phyloP scores from a whole-genome alignment of 2,797 vertebrate species.

The Salmo trutta region DNA sequence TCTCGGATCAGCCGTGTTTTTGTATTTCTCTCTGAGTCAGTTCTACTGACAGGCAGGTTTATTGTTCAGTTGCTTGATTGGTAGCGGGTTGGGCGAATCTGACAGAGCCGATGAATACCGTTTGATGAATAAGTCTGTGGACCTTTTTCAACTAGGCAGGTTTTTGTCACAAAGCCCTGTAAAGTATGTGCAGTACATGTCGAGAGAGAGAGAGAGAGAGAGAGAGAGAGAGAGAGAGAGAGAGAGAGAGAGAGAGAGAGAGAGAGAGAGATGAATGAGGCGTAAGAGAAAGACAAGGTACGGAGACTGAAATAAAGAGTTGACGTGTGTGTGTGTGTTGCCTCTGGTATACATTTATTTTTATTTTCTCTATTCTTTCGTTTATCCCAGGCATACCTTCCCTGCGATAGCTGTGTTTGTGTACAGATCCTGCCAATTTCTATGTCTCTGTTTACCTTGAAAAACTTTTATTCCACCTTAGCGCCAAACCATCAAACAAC shows the following conservation, averaged over 20 bases:
- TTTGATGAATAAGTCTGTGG: constrained; percentile 1
- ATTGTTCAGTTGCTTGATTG: constrained; percentile 4
- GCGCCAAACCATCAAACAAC: not conserved
- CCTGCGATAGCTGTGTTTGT: not conserved
- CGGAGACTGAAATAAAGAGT: not conserved
- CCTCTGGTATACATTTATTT: not conserved
- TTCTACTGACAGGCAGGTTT: not conserved
- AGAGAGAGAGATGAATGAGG: not conserved
- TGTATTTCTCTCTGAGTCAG: not conserved
- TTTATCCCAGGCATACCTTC: not conserved
- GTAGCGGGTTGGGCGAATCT: constrained; percentile 2
- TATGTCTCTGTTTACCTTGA: not conserved
- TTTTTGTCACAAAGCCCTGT: not conserved
- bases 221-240: not conserved
- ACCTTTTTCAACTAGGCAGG: not conserved
- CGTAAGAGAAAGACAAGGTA: not conserved
- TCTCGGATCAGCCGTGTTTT: not conserved
- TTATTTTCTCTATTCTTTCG: not conserved
- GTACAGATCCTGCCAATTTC: not conserved
- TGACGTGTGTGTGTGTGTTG: not conserved
- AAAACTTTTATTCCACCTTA: not conserved
- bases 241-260: not conserved
- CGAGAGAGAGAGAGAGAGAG: not conserved
- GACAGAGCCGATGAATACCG: constrained; percentile 8
- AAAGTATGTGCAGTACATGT: not conserved